Evolutionary conservation across 2,888 invertebrate species (phyloP), one percentile per base, ranked within the genome.

Genomic region (Chromoteleia sp.): DNA sequence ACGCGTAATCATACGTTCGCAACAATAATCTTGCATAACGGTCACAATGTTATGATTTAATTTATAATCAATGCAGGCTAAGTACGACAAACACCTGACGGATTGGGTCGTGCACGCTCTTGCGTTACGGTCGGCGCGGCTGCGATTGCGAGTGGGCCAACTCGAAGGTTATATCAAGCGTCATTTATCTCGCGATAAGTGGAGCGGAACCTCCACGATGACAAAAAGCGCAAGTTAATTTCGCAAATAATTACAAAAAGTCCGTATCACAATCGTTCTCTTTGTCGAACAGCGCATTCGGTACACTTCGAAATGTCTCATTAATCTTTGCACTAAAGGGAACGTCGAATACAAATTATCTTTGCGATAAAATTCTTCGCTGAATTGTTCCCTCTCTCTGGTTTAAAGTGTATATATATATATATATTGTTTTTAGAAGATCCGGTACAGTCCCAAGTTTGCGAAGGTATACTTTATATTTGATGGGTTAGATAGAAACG

Each of bases 171-270:
- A 63, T 63, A 70, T 70, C 77, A 41, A 43, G 70, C 70, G 63
- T 70, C 63, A 70, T 70, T 80, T 80, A 80, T 75, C 75, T 70
- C 39, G 68, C 68, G 59, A 67, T 81, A 81, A 81, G 50, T 81
- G 59, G 74, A 75, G 65, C 70, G 59, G 70, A 81, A 81, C 75
- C 80, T 75, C 58, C 65, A 33, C 61, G 70, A 75, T 74, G 80
- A 75, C 70, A 70, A 75, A 78, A 78, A 78, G 50, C 71, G 65
- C 65, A 45, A 41, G 58, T 65, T 65, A 71, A 78, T 78, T 78
- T 78, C 71, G 71, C 54, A 78, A 78, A 78, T 78, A 71, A 71
- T 71, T 56, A 61, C 70, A 65, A 78, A 63, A 65, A 41, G 63
- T 56, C 58, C 61, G 29, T 68, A 56, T 45, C 63, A 70, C 70